These are phyloP conservation scores for Plebejus argus DNA, from an alignment of 2,888 invertebrate genomes.

Conservation along the genomic window DNA sequence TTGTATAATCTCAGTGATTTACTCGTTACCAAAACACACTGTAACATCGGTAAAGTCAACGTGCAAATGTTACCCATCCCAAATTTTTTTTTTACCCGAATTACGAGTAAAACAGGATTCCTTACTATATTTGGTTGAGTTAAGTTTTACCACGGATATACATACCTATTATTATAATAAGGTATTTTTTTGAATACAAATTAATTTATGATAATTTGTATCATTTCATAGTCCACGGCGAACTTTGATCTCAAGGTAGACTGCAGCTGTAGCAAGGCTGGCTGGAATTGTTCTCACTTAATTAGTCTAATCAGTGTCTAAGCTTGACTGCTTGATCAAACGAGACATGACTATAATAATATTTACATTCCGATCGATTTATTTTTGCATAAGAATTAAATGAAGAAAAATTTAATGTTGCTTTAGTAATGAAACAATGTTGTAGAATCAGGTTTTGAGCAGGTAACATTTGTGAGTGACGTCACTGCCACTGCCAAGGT, in stretches of 20 bases:
- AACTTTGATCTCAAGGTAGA: not conserved
- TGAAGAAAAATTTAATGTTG: not conserved
- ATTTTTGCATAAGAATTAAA: not conserved
- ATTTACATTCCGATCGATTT: not conserved
- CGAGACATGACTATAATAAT: not conserved
- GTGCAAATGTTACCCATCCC: not conserved
- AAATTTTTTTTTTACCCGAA: not conserved
- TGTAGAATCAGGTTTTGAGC: not conserved
- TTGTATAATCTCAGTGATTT: not conserved
- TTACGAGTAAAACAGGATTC: not conserved
- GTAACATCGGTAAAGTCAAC: not conserved
- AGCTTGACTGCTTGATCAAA: not conserved
- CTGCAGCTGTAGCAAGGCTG: not conserved
- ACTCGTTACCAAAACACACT: not conserved
- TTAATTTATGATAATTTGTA: not conserved
- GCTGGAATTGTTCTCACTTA: not conserved
- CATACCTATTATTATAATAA: too few relatives aligned
- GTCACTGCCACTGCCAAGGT: not conserved
- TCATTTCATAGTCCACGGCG: not conserved
- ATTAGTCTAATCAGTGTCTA: not conserved
- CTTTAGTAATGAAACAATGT: not conserved
- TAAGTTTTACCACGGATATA: too few relatives aligned
- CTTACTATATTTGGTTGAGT: too few relatives aligned
- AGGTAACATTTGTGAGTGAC: not conserved
- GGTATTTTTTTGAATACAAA: too few relatives aligned